Evolutionary conservation across 2,113 vertebrate genomes (phyloP).

Genomic region (Fukomys damarensis): DNA sequence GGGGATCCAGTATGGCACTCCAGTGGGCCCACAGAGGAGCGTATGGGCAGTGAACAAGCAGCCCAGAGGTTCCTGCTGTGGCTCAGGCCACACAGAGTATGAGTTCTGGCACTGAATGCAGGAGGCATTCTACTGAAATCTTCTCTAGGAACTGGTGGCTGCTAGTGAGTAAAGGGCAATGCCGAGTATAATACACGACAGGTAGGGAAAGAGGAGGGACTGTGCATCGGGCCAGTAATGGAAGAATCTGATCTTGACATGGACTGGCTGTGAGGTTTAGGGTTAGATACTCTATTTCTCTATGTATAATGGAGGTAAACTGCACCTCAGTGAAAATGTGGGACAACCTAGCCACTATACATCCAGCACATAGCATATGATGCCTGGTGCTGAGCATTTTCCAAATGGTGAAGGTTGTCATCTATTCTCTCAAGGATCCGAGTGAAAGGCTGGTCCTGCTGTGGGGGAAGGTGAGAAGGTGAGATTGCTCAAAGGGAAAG

Average conservation of each 20-base stretch:
- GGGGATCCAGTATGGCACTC: neutral
- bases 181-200: rapidly evolving
- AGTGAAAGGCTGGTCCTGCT: neutral
- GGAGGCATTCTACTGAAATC: too few species aligned
- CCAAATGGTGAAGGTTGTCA: rapidly evolving
- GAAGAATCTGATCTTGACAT: neutral
- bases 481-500: too few species aligned
- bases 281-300: neutral
- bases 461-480: too few species aligned
- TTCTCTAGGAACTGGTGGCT: neutral
- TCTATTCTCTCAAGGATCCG: rapidly evolving
- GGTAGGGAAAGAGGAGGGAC: neutral
- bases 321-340: rapidly evolving
- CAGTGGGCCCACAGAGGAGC: neutral
- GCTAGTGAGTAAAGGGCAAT: rapidly evolving
- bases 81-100: neutral
- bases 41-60: rapidly evolving
- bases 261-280: too few species aligned
- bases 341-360: neutral
- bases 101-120: neutral
- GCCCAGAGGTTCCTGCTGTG: neutral
- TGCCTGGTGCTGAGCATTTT: neutral
- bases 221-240: neutral
- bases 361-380: rapidly evolving
- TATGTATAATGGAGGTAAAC: too few species aligned